Evolutionary conservation across 2,797 vertebrate genomes (phyloP), one percentile per base, ranked within the genome.

Genomic region (Arrhamphus sclerolepis): DNA sequence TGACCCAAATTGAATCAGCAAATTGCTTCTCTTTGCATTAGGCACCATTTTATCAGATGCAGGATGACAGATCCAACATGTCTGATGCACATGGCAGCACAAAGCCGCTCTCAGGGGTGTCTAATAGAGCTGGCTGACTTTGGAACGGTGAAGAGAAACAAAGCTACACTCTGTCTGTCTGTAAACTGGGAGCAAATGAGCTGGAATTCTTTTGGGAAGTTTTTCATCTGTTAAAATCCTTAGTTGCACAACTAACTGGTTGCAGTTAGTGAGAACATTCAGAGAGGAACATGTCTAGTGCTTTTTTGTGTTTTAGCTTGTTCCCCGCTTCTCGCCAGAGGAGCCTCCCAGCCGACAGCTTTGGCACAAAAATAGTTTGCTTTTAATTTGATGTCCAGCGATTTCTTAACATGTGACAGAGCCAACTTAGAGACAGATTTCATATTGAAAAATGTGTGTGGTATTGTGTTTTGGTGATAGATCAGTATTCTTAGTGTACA

Each of bases 61-160:
- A 17, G 47, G 62, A 46, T 46, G 55, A 43, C 48, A 63, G 43
- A 69, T 76, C 50, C 38, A 13, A 51, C 56, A n/a, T 51, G 50
- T 78, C 66, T 73, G 47, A 72, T 54, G 62, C 69, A 55, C 62
- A 53, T 24, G 40, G 26, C 56, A 29, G 64, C 54, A 66, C 72
- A 63, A 56, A 68, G 72, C 53, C 7, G 52, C 71, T 81, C 80
- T 77, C 78, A 24, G 62, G 79, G 72, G 68, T 46, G 62, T 79
- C 64, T 81, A 74, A 77, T 77, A 61, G 69, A 80, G 72, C 66
- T 34, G 64, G 69, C 62, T 69, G 70, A 81, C 57, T 71, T 75
- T 46, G n/a, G 34, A 59, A 63, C 80, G 79, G 75, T 71, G 78
- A 73, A 46, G 52, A 77, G 51, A 16, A 40, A 59, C 82, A 77